A percentile compares a stretch with the other conserved stretches of the same genome.
Conservation (phyloP, 2,888 invertebrate species). For the Lycia hirtaria region DNA sequence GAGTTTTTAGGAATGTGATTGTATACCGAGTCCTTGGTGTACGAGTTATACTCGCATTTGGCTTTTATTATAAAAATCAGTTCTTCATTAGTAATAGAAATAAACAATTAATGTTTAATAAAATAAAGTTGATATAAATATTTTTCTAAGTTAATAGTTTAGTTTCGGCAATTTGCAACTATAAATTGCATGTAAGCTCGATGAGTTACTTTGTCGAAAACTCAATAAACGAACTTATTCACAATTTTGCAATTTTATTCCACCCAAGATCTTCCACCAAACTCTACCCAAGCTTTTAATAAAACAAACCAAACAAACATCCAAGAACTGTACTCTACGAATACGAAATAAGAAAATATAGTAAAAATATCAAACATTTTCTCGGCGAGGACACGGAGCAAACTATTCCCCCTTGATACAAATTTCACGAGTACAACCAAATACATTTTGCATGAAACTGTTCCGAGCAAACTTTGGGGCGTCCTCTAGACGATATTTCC, state of each 20-base stretch:
- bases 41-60: no score
- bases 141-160: no score
- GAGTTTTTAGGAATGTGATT: neutral
- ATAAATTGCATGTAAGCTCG: neutral
- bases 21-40: neutral
- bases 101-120: no score
- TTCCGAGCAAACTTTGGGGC: constrained; percentile 51
- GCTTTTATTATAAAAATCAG: no score
- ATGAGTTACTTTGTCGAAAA: neutral
- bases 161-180: neutral
- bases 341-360: constrained; percentile 47
- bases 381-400: constrained; percentile 51
- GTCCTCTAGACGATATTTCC: constrained; percentile 54
- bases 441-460: constrained; percentile 81
- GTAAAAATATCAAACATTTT: constrained; percentile 62
- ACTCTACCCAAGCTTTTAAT: constrained; percentile 39
- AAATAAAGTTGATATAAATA: no score
- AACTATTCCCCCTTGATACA: constrained; percentile 67
- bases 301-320: constrained; percentile 44
- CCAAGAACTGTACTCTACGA: constrained; percentile 31
- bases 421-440: constrained; percentile 62
- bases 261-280: constrained; percentile 28
- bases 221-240: constrained; percentile 21
- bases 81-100: no score
- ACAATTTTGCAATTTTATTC: constrained; percentile 25